A percentile compares a stretch with the other conserved stretches of the same genome.
phyloP scores from a whole-genome alignment of 2,113 vertebrate genomes.

The Alces alces region DNA sequence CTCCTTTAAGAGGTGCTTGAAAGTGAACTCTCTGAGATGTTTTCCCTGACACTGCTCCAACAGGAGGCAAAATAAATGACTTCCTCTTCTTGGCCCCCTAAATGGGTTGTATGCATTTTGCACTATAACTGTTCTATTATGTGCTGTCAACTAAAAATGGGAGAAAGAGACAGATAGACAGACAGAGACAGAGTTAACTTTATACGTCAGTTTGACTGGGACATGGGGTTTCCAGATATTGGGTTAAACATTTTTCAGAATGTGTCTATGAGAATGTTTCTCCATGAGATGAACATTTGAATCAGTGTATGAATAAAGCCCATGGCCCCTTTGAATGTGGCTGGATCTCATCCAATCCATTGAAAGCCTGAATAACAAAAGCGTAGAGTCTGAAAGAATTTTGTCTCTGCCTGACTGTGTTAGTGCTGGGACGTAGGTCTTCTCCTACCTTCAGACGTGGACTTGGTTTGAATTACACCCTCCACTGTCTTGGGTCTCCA shows the following conservation, averaged over 20 bases:
- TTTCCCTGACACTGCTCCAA: not conserved
- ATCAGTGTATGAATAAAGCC: not conserved
- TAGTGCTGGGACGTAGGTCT: not conserved
- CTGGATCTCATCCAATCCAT: not conserved
- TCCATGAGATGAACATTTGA: not conserved
- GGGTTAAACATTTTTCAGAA: not conserved
- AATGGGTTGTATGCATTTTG: not conserved
- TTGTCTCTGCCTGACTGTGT: not conserved
- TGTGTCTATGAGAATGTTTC: not conserved
- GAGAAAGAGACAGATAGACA: not conserved
- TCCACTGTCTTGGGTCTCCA: not conserved
- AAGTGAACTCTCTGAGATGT: not conserved
- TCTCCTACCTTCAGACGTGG: not conserved
- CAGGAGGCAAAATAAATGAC: not conserved
- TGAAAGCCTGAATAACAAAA: not conserved
- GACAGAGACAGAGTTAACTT: not conserved
- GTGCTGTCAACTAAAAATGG: not conserved
- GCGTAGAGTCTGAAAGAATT: not conserved
- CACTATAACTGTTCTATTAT: not conserved
- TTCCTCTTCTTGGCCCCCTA: not conserved
- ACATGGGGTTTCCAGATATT: not conserved
- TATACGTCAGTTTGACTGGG: not conserved
- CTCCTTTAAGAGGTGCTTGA: not conserved
- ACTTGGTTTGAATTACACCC: not conserved
- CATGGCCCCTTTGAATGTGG: not conserved